Conservation (phyloP, 2,888 invertebrate species). For the Sminthurides aquaticus region DNA sequence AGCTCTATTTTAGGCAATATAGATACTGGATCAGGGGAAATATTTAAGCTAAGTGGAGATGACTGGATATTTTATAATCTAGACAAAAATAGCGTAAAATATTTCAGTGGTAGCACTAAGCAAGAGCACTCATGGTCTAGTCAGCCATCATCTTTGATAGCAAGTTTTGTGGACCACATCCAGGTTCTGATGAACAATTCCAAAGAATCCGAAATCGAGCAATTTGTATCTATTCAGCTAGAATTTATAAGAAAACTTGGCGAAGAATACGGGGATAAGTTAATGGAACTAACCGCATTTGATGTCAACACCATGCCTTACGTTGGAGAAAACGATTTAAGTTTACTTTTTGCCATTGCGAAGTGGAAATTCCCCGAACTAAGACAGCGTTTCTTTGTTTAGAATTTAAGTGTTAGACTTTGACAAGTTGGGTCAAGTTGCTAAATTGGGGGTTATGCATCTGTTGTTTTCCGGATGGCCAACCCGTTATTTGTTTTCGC, state of each 20-base stretch:
- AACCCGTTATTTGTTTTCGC: too few species aligned
- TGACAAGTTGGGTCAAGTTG: too few species aligned
- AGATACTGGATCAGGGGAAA: constrained; percentile 11
- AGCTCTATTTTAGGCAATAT: neutral
- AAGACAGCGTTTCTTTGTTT: constrained; percentile 18
- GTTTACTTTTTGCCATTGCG: constrained; percentile 12
- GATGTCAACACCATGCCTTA: constrained; percentile 21
- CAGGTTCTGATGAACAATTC: constrained; percentile 16
- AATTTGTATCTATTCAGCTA: constrained; percentile 22
- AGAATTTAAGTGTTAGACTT: too few species aligned
- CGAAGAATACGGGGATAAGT: constrained; percentile 18
- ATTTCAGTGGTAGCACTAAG: neutral
- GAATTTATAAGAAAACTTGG: constrained; percentile 25
- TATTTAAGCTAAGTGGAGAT: constrained; percentile 2
- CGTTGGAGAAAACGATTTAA: constrained; percentile 15
- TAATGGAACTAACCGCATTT: constrained; percentile 15
- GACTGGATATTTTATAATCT: constrained; percentile 17
- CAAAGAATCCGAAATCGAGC: constrained; percentile 22
- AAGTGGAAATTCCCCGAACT: constrained; percentile 10
- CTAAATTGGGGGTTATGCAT: too few species aligned
- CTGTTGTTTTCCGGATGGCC: too few species aligned
- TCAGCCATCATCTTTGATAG: constrained; percentile 11
- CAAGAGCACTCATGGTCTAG: neutral
- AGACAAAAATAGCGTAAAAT: constrained; percentile 25
- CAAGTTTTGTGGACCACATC: constrained; percentile 19